A percentile compares a stretch with the other conserved stretches of the same genome.
phyloP scores from a whole-genome alignment of 2,888 invertebrate genomes.

The Baccha elongata region DNA sequence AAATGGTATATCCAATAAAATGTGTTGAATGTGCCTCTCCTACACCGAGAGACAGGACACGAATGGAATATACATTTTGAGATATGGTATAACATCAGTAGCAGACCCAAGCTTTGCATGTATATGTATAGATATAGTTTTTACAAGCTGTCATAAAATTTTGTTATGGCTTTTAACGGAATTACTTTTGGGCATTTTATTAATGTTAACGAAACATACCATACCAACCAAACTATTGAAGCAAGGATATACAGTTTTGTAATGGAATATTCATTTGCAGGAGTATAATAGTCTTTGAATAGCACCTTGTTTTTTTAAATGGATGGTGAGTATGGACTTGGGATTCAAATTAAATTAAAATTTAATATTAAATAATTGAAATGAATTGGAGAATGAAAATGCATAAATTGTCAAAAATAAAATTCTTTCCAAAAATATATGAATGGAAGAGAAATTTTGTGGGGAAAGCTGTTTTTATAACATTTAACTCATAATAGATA shows the following conservation, averaged over 20 bases:
- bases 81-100: too few relatives aligned
- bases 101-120: constrained; percentile 37
- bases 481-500: too few relatives aligned
- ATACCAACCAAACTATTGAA: constrained; percentile 32
- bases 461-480: too few relatives aligned
- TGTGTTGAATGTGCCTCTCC: constrained; percentile 49
- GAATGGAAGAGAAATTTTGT: too few relatives aligned
- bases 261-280: neutral
- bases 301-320: constrained; percentile 19
- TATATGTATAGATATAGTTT: constrained; percentile 34
- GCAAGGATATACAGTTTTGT: constrained; percentile 11
- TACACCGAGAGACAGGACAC: neutral
- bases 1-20: constrained; percentile 64
- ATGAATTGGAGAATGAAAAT: too few relatives aligned
- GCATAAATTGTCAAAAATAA: too few relatives aligned
- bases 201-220: constrained; percentile 60
- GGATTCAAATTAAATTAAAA: too few relatives aligned
- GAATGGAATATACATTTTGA: too few relatives aligned
- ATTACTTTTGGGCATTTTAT: constrained; percentile 73
- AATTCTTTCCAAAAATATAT: too few relatives aligned
- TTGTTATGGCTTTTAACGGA: constrained; percentile 73
- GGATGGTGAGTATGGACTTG: neutral
- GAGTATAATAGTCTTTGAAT: neutral
- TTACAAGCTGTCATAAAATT: constrained; percentile 73
- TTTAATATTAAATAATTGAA: too few relatives aligned